Evolutionary conservation across 2,888 invertebrate genomes (phyloP).

Genomic region (Altica lythri): DNA sequence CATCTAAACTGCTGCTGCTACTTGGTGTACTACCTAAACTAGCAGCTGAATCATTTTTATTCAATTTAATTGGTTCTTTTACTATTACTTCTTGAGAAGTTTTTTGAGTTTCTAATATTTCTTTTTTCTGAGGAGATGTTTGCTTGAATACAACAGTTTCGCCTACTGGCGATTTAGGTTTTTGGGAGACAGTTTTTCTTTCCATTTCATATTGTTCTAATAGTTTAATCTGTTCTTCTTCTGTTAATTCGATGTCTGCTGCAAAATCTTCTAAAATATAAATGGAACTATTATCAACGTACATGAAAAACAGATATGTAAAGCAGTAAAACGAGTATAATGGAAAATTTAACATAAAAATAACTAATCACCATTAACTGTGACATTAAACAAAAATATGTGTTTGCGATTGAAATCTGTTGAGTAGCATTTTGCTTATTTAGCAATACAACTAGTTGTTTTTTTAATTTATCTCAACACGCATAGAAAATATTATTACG

Average conservation of each 20-base stretch:
- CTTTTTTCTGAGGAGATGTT: constrained; percentile 42
- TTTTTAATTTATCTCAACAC: no score
- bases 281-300: no score
- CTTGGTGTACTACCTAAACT: constrained; percentile 47
- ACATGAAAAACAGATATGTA: no score
- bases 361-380: no score
- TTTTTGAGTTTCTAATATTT: constrained; percentile 23
- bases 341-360: no score
- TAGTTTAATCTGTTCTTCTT: constrained; percentile 71
- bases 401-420: no score
- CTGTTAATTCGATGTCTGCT: constrained; percentile 68
- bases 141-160: constrained; percentile 35
- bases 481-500: no score
- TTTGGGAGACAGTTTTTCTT: constrained; percentile 46
- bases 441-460: no score
- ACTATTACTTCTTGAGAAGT: constrained; percentile 25
- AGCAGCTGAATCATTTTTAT: constrained; percentile 46
- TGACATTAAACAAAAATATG: no score
- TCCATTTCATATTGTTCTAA: constrained; percentile 73
- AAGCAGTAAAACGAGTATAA: no score
- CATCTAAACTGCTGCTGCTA: constrained; percentile 55
- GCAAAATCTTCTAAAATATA: constrained; percentile 69
- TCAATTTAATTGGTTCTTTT: constrained; percentile 38
- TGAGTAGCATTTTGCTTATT: no score
- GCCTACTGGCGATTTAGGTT: constrained; percentile 38